Conservation (phyloP, 1,140 invertebrate species). For the Colletes latitarsis region DNA sequence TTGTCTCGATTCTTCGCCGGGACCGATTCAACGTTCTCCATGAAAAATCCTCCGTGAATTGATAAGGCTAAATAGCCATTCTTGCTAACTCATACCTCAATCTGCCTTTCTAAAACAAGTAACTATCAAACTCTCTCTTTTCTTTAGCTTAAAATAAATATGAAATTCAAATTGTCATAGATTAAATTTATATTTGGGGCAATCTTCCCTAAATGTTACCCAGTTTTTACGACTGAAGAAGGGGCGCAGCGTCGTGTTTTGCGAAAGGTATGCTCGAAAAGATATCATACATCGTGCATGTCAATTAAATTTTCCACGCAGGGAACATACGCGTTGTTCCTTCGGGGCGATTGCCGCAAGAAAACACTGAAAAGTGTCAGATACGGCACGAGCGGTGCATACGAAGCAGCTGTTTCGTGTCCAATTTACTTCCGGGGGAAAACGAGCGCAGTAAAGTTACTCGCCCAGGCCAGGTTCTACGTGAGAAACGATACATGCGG, state of each 20-base stretch:
- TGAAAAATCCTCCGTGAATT: no score
- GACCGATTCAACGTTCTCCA: constrained; percentile 28
- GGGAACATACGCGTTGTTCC: neutral
- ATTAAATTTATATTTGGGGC: no score
- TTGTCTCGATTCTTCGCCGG: constrained; percentile 28
- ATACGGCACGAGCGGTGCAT: neutral
- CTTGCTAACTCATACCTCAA: no score
- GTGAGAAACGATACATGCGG: constrained; percentile 18
- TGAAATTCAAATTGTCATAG: no score
- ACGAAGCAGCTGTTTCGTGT: constrained; percentile 17
- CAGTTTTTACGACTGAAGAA: no score
- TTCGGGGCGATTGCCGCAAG: neutral
- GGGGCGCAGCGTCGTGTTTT: no score
- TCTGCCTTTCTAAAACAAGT: no score
- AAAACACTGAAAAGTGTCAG: constrained; percentile 7
- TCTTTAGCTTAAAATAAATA: no score
- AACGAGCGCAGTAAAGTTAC: constrained; percentile 18
- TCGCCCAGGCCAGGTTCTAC: neutral
- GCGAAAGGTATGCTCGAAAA: no score
- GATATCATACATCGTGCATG: neutral
- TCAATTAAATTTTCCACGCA: constrained; percentile 6
- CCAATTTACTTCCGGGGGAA: constrained; percentile 10
- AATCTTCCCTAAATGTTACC: no score
- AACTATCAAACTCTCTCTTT: no score
- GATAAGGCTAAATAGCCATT: no score